A percentile compares a stretch with the other conserved stretches of the same genome.
phyloP scores from a whole-genome alignment of 2,888 invertebrate species.

The Agrochola lota region DNA sequence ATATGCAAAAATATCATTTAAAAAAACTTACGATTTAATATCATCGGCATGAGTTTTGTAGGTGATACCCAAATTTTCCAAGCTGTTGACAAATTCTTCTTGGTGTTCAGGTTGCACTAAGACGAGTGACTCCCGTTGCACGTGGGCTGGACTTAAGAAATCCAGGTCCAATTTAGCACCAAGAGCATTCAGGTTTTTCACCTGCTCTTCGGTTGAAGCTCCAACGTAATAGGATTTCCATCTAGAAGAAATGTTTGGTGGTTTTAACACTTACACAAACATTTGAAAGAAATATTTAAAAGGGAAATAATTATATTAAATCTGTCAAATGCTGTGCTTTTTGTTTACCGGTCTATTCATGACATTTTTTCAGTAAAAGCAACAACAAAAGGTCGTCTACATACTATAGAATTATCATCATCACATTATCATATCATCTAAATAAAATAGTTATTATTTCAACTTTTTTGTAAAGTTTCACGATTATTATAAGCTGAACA shows the following conservation, averaged over 20 bases:
- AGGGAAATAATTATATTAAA: neutral
- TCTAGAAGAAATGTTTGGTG: constrained; percentile 49
- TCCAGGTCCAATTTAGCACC: constrained; percentile 71
- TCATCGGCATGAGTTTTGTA: constrained; percentile 84
- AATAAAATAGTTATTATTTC: neutral
- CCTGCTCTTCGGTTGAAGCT: constrained; percentile 75
- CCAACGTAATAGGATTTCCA: constrained; percentile 82
- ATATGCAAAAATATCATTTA: neutral
- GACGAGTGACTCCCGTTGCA: constrained; percentile 79
- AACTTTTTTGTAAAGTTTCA: too few relatives aligned
- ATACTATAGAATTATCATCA: too few relatives aligned
- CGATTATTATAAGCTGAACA: too few relatives aligned
- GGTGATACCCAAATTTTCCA: constrained; percentile 77
- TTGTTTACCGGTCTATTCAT: neutral
- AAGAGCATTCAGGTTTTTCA: constrained; percentile 71
- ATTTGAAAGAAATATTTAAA: neutral
- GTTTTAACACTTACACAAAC: neutral
- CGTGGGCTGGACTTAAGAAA: constrained; percentile 74
- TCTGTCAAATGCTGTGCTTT: neutral
- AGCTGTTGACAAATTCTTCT: constrained; percentile 73
- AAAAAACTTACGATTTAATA: constrained; percentile 75
- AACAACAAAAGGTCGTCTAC: too few relatives aligned
- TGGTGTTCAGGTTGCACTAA: constrained; percentile 83
- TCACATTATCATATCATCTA: neutral
- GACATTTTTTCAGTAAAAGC: neutral